These are phyloP conservation scores for Thalassaphorura encarpata DNA, from an alignment of 1,140 invertebrate species.

Conservation along the genomic window DNA sequence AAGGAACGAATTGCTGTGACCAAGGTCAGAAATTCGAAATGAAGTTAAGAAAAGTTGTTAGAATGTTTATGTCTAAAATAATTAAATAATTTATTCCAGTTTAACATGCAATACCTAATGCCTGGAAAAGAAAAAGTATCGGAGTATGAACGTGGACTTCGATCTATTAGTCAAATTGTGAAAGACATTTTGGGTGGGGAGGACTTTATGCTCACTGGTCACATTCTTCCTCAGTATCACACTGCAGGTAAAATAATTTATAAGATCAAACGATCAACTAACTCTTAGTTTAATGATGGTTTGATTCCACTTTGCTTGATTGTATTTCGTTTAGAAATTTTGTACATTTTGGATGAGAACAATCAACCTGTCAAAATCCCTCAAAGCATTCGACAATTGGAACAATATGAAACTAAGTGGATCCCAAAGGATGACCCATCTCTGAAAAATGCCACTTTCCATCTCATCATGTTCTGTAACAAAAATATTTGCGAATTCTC, in stretches of 20 bases:
- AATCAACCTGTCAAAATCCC: slow-evolving; percentile 12
- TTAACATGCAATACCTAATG: not conserved
- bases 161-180: slow-evolving; percentile 13
- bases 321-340: slow-evolving; percentile 16
- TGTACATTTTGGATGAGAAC: slow-evolving; percentile 15
- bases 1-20: slow-evolving; percentile 37
- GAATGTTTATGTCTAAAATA: slow-evolving; percentile 35
- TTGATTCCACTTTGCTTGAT: too few species aligned
- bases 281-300: slow-evolving; percentile 1
- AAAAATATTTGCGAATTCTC: slow-evolving; percentile 39
- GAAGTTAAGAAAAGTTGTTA: slow-evolving; percentile 38
- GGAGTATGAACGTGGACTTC: slow-evolving; percentile 17
- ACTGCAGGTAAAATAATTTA: slow-evolving; percentile 33
- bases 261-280: slow-evolving; percentile 26
- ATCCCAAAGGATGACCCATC: slow-evolving; percentile 2
- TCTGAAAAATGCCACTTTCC: not conserved
- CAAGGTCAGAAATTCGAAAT: too few species aligned
- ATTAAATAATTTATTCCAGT: not conserved
- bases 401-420: slow-evolving; percentile 26
- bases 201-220: slow-evolving; percentile 37
- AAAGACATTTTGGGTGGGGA: slow-evolving; percentile 5
- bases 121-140: not conserved
- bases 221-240: slow-evolving; percentile 48
- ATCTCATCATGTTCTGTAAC: slow-evolving; percentile 38
- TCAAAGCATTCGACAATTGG: slow-evolving; percentile 37